Evolutionary conservation across 2,888 invertebrate species (phyloP).

Genomic region (Caenorhabditis japonica): DNA sequence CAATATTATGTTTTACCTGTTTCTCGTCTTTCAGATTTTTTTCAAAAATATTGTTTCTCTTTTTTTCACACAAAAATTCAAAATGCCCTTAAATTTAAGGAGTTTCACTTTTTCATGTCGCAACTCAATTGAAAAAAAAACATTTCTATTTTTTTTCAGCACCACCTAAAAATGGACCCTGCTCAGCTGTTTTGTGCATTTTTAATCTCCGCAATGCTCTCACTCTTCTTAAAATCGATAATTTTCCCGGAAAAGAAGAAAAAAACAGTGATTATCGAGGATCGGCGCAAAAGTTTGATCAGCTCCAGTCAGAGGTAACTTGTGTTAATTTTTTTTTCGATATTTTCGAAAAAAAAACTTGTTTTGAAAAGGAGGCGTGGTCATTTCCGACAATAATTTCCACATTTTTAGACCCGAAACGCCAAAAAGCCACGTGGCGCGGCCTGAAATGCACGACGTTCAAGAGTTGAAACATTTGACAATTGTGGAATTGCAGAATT

Average conservation of each 20-base stretch:
- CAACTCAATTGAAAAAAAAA: too few relatives aligned
- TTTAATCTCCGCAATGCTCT: conserved; percentile 23
- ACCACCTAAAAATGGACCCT: too few relatives aligned
- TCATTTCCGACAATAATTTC: neutral
- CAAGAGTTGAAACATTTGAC: conserved; percentile 36
- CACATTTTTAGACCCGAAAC: neutral
- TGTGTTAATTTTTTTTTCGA: neutral
- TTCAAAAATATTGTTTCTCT: too few relatives aligned
- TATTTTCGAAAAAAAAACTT: neutral
- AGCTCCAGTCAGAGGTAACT: neutral
- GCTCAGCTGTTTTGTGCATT: conserved; percentile 29
- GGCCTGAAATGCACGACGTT: conserved; percentile 35
- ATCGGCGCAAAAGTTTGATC: neutral
- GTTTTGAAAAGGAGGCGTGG: too few relatives aligned
- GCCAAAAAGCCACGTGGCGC: neutral
- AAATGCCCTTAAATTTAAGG: too few relatives aligned
- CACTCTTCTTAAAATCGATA: conserved; percentile 26
- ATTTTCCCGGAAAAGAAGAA: conserved; percentile 23
- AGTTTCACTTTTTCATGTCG: too few relatives aligned
- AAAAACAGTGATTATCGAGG: neutral
- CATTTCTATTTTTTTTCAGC: too few relatives aligned
- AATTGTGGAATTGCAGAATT: conserved; percentile 26
- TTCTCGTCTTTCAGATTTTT: too few relatives aligned
- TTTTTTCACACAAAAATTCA: too few relatives aligned
- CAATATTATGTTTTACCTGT: too few relatives aligned